Evolutionary conservation across 2,797 vertebrate species (phyloP).

Genomic region (Halcyon smyrnensis): DNA sequence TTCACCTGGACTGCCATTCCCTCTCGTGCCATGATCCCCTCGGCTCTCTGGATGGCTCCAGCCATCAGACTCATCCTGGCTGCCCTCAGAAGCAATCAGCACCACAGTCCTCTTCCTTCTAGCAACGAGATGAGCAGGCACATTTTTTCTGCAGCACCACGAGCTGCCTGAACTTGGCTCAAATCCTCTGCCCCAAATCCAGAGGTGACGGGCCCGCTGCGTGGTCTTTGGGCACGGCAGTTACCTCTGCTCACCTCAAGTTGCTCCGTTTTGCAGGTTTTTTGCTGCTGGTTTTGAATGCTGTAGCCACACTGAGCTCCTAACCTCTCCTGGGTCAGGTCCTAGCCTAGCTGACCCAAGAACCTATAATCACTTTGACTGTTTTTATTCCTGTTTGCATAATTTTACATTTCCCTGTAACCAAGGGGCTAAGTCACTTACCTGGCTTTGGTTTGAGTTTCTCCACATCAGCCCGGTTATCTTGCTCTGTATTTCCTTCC

Average conservation of each 20-base stretch:
- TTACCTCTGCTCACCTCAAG: not conserved
- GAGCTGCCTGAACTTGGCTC: not conserved
- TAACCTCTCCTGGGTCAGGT: not conserved
- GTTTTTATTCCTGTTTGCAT: not conserved
- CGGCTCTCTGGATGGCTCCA: not conserved
- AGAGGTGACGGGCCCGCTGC: fast-evolving
- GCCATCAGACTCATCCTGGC: not conserved
- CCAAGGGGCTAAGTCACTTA: not conserved
- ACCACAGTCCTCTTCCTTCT: not conserved
- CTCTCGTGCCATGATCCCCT: not conserved
- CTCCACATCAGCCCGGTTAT: not conserved
- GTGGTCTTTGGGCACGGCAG: fast-evolving
- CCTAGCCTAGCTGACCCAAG: not conserved
- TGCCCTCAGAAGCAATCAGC: not conserved
- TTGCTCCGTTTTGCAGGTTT: not conserved
- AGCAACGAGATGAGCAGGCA: not conserved
- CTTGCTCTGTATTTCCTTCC: not conserved
- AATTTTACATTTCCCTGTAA: not conserved
- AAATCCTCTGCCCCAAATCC: not conserved
- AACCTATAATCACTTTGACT: not conserved
- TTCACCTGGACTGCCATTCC: not conserved
- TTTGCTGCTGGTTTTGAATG: not conserved
- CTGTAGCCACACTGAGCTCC: not conserved
- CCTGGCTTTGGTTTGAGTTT: slow-evolving; percentile 7
- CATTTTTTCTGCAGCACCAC: not conserved